Conservation (phyloP, 2,888 invertebrate genomes). For the Acanthopleura granulata region DNA sequence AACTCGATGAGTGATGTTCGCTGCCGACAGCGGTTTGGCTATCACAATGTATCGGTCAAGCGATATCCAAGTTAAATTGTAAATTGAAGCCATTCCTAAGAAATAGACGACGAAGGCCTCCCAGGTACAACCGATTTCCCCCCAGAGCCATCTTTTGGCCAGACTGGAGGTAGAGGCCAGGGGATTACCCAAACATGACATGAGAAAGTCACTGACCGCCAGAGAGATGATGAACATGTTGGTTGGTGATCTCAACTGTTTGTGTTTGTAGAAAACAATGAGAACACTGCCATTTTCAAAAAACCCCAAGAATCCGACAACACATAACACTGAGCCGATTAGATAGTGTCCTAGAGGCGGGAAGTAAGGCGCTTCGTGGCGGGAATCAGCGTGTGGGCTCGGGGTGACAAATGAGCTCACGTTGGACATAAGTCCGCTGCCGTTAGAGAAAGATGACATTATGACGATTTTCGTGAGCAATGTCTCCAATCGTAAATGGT, state of each 20-base stretch:
- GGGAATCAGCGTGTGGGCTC: neutral
- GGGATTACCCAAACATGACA: conserved; percentile 41
- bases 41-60: conserved; percentile 58
- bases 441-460: no score
- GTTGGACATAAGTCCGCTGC: no score
- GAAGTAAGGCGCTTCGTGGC: neutral
- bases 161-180: conserved; percentile 38
- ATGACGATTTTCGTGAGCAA: no score
- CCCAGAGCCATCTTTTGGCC: conserved; percentile 38
- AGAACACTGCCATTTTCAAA: conserved; percentile 35
- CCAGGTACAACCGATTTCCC: conserved; percentile 41
- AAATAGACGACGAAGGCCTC: conserved; percentile 56
- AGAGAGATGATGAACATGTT: conserved; percentile 54
- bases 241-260: conserved; percentile 48
- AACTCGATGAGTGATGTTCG: conserved; percentile 42
- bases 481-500: no score
- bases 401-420: no score
- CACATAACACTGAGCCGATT: conserved; percentile 17
- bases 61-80: conserved; percentile 52
- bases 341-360: neutral
- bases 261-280: conserved; percentile 38
- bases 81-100: conserved; percentile 50
- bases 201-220: conserved; percentile 44
- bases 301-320: conserved; percentile 25
- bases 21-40: conserved; percentile 44